Conservation (phyloP, 2,113 vertebrate genomes). For the Picathartes gymnocephalus region DNA sequence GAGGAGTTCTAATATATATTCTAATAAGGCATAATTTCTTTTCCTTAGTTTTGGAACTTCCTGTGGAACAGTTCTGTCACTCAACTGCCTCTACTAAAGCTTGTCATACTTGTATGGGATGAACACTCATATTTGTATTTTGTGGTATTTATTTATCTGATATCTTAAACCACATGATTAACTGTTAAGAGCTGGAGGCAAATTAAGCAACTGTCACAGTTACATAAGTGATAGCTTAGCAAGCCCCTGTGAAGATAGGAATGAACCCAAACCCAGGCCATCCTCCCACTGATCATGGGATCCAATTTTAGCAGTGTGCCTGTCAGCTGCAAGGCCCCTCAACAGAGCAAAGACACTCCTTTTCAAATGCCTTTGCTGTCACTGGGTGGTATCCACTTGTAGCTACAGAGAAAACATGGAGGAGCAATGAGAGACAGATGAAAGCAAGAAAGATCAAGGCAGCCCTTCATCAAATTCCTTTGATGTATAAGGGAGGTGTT, state of each 20-base stretch:
- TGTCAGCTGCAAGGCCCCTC: not conserved
- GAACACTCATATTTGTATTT: not conserved
- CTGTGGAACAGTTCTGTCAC: not conserved
- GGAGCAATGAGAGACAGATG: slow-evolving; percentile 2
- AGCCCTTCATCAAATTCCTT: slow-evolving; percentile 16
- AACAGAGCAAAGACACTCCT: not conserved
- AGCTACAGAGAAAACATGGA: not conserved
- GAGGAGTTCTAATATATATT: not conserved
- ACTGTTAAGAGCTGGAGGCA: not conserved
- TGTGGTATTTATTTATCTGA: not conserved
- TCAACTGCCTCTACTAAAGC: not conserved
- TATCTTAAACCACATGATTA: not conserved
- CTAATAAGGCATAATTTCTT: not conserved
- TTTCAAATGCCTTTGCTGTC: slow-evolving; percentile 11
- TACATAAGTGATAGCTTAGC: not conserved
- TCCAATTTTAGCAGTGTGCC: not conserved
- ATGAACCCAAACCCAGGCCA: not conserved
- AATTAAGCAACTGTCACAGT: not conserved
- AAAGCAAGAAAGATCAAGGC: slow-evolving; percentile 42
- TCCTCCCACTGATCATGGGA: not conserved
- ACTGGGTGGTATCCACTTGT: slow-evolving; percentile 20
- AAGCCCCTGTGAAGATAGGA: not conserved
- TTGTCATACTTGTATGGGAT: not conserved
- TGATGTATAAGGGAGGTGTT: slow-evolving; percentile 5
- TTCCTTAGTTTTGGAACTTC: not conserved